Conservation (phyloP, 2,797 vertebrate species). For the Oryzias sinensis region DNA sequence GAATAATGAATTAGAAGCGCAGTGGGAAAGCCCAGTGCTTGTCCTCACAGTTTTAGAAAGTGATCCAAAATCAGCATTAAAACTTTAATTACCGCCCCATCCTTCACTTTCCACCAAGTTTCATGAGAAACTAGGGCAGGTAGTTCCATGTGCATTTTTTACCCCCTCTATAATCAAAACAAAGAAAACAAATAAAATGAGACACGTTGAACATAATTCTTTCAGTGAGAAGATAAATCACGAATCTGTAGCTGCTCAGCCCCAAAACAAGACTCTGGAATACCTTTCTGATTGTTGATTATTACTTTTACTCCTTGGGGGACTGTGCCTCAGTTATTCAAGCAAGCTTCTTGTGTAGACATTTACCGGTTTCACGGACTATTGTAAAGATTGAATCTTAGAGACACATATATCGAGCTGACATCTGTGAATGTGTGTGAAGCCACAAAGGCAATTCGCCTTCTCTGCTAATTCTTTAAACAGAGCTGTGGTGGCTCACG, state of each 20-base stretch:
- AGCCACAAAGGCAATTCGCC: background rate
- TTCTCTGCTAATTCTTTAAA: conserved; percentile 1
- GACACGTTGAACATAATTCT: no score
- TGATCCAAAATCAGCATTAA: conserved; percentile 4
- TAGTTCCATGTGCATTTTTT: conserved; percentile 1
- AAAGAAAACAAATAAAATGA: no score
- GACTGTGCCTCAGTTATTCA: conserved; percentile 15
- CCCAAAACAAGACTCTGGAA: conserved; percentile 15
- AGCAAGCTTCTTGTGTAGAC: conserved; percentile 6
- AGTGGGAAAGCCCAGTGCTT: background rate
- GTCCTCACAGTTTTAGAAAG: conserved; percentile 4
- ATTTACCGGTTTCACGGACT: conserved; percentile 15
- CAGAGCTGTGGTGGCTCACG: background rate
- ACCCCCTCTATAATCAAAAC: background rate
- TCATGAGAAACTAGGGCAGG: conserved; percentile 9
- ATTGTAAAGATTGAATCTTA: conserved; percentile 5
- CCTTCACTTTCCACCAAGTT: conserved; percentile 6
- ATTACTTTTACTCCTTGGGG: conserved; percentile 16
- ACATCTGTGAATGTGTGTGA: background rate
- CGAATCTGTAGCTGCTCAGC: conserved; percentile 11
- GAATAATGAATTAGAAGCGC: background rate
- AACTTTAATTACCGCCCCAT: background rate
- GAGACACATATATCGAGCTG: conserved; percentile 6
- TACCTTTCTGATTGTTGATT: conserved; percentile 7
- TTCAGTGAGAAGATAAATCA: conserved; percentile 8